Evolutionary conservation across 2,113 vertebrate genomes (phyloP).

Genomic region (Gymnarchus niloticus): DNA sequence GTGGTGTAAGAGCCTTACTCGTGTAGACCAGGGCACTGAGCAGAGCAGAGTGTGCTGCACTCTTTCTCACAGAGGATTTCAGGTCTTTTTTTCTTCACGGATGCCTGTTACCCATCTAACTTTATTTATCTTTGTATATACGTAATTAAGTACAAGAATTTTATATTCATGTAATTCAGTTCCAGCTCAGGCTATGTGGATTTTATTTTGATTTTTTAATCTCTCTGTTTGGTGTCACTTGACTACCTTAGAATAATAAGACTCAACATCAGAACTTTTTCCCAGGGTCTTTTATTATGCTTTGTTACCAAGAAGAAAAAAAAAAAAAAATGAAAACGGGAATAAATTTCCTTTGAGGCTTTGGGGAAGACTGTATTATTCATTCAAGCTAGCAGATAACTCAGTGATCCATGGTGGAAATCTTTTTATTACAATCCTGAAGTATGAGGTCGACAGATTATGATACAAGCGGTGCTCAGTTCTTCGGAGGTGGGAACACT

Average conservation of each 20-base stretch:
- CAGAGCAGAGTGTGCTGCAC: not conserved
- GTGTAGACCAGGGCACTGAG: not conserved
- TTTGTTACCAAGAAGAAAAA: not conserved
- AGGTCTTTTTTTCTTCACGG: not conserved
- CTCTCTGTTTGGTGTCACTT: too few species aligned
- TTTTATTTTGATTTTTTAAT: not conserved
- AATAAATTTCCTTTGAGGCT: not conserved
- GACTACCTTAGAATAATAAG: not conserved
- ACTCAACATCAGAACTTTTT: not conserved
- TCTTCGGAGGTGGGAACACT: too few species aligned
- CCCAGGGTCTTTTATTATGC: not conserved
- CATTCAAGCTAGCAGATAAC: slow-evolving; percentile 24
- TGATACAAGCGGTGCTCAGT: slow-evolving; percentile 25
- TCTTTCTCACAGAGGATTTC: not conserved
- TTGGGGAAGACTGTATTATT: not conserved
- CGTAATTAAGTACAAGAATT: not conserved
- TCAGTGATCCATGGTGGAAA: slow-evolving; percentile 39
- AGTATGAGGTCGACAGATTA: slow-evolving; percentile 45
- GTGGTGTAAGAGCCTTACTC: not conserved
- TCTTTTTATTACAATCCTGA: slow-evolving; percentile 36
- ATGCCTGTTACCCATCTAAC: not conserved
- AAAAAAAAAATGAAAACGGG: not conserved
- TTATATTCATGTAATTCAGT: not conserved
- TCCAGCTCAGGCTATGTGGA: not conserved
- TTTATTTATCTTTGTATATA: not conserved